Percentiles rank a stretch among this genome's conserved stretches.
Conservation (phyloP, 1,140 invertebrate species). For the Scaptomyza montana region DNA sequence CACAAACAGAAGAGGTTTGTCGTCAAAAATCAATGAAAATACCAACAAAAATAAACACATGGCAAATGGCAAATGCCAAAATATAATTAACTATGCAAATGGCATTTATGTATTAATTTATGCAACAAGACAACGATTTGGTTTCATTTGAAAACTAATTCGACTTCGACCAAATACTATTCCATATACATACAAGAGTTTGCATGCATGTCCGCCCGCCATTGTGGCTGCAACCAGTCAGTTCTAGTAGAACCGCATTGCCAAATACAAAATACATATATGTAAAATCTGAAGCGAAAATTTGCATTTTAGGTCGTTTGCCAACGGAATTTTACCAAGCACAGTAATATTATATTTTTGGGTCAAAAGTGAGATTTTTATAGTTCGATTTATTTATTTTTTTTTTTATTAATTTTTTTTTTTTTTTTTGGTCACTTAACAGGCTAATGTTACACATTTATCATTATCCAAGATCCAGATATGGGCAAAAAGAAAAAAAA, state of each 20-base stretch:
- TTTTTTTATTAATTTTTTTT: too few relatives aligned
- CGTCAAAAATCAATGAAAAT: constrained; percentile 46
- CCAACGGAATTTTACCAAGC: constrained; percentile 35
- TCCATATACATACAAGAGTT: not conserved
- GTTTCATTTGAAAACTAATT: constrained; percentile 3
- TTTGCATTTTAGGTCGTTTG: constrained; percentile 71
- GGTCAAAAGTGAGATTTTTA: constrained; percentile 75
- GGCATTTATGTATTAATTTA: constrained; percentile 52
- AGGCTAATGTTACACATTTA: constrained; percentile 42
- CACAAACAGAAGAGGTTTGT: constrained; percentile 55
- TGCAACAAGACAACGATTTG: constrained; percentile 22
- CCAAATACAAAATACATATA: not conserved
- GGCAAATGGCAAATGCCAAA: constrained; percentile 21
- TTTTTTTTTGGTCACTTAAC: too few relatives aligned
- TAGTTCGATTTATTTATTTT: not conserved
- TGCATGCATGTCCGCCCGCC: not conserved
- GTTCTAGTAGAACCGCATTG: not conserved
- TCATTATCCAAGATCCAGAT: constrained; percentile 45
- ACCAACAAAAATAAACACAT: constrained; percentile 25
- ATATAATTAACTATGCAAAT: constrained; percentile 79
- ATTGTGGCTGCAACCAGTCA: constrained; percentile 10
- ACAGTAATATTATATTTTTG: constrained; percentile 36
- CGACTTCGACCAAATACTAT: constrained; percentile 10
- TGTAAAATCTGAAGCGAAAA: constrained; percentile 37
- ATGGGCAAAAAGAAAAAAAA: not conserved